Conservation (phyloP, 2,797 vertebrate species). For the Bufotes viridis region DNA sequence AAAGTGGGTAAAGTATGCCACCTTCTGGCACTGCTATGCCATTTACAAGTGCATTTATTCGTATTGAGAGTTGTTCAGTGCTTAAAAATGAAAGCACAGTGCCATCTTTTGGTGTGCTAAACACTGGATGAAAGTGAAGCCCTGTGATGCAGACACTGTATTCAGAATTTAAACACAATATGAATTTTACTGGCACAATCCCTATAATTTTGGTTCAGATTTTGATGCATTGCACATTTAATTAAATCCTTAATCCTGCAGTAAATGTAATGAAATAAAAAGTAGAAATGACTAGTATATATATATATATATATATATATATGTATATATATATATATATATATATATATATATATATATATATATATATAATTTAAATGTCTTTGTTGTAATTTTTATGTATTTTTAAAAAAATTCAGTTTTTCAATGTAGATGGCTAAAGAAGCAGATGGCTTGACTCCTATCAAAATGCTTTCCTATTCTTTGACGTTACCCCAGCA, state of each 20-base stretch:
- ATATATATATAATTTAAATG: too few species aligned
- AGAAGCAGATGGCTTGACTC: background rate
- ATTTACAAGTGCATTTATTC: background rate
- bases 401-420: too few species aligned
- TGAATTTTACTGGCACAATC: background rate
- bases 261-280: background rate
- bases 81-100: slow-evolving; percentile 67
- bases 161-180: background rate
- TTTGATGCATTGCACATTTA: too few species aligned
- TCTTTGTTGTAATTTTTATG: too few species aligned
- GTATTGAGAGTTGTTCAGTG: accelerated
- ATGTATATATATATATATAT: too few species aligned
- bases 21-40: slow-evolving; percentile 66
- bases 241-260: background rate
- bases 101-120: slow-evolving; percentile 73
- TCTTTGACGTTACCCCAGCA: background rate
- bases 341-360: too few species aligned
- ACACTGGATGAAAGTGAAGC: background rate
- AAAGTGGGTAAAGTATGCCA: slow-evolving; percentile 76
- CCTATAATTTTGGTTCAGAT: too few species aligned
- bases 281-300: too few species aligned
- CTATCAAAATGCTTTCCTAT: background rate
- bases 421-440: too few species aligned
- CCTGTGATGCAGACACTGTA: background rate
- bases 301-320: too few species aligned